These are phyloP conservation scores for Rhopilema esculentum DNA, from an alignment of 30 jellyfish, hydroid and myxozoan genomes.

Conservation along the genomic window DNA sequence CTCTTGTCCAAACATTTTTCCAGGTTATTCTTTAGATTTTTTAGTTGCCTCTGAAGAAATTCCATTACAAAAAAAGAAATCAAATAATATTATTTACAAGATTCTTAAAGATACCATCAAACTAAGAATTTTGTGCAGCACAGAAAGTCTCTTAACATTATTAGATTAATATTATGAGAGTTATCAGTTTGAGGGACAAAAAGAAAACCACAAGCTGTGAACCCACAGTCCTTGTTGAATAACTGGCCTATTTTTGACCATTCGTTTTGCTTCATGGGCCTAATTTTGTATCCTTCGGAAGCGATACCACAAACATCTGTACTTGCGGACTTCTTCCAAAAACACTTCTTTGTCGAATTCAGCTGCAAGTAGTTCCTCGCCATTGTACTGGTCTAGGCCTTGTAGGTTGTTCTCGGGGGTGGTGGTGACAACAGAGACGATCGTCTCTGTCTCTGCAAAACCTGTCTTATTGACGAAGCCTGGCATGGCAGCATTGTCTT, in stretches of 20 bases:
- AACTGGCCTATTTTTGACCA: constrained; percentile 66
- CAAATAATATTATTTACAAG: constrained; percentile 16
- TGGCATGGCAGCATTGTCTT: constrained; percentile 52
- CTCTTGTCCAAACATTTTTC: constrained; percentile 58
- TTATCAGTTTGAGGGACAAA: constrained; percentile 40
- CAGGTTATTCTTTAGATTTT: constrained; percentile 63
- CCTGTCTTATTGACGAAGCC: constrained; percentile 40
- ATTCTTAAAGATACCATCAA: constrained; percentile 15
- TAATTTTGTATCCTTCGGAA: constrained; percentile 49
- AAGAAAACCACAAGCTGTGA: constrained; percentile 51
- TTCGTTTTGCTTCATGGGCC: constrained; percentile 57
- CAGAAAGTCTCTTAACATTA: constrained; percentile 25
- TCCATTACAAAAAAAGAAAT: constrained; percentile 40
- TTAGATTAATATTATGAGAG: constrained; percentile 24
- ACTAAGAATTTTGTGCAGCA: constrained; percentile 26
- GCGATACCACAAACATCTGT: constrained; percentile 52
- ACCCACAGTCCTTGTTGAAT: constrained; percentile 50
- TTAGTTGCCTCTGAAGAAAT: constrained; percentile 71
- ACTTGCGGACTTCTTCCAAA: constrained; percentile 54
- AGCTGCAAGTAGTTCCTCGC: constrained; percentile 47
- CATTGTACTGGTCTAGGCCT: constrained; percentile 49
- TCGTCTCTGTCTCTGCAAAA: constrained; percentile 25
- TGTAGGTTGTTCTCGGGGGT: constrained; percentile 57
- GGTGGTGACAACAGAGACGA: constrained; percentile 54
- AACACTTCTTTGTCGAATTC: constrained; percentile 45